Percentiles rank a stretch among this genome's conserved stretches.
Evolutionary conservation across 2,888 invertebrate genomes (phyloP).

Genomic region (Agrilus biguttatus): DNA sequence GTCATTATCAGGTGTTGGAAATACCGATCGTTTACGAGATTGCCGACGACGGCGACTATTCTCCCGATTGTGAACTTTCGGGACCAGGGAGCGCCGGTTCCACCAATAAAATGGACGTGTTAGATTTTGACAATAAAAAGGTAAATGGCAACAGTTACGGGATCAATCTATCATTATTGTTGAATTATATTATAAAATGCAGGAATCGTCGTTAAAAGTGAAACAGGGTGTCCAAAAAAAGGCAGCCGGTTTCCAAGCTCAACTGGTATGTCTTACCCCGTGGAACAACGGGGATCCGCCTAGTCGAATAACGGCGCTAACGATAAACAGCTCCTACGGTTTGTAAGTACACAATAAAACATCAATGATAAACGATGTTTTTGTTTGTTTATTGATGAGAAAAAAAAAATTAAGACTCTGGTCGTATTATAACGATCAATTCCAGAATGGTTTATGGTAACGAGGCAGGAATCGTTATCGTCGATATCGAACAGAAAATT

Average conservation of each 20-base stretch:
- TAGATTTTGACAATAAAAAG: conserved; percentile 36
- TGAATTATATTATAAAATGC: too few relatives aligned
- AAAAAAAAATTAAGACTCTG: too few relatives aligned
- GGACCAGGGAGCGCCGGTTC: conserved; percentile 28
- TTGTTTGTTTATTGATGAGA: not conserved
- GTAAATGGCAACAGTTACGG: conserved; percentile 18
- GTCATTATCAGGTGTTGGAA: conserved; percentile 54
- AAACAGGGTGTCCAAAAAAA: conserved; percentile 68
- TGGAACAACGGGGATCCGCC: conserved; percentile 67
- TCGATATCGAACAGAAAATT: conserved; percentile 84
- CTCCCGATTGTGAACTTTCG: conserved; percentile 64
- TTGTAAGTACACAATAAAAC: too few relatives aligned
- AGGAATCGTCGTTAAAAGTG: conserved; percentile 42
- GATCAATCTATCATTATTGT: too few relatives aligned
- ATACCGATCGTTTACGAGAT: conserved; percentile 76
- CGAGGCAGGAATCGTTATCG: conserved; percentile 87
- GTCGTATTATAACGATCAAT: not conserved
- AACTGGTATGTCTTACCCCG: conserved; percentile 83
- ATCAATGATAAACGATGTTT: conserved; percentile 2
- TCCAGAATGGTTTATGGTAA: conserved; percentile 91
- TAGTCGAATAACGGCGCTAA: conserved; percentile 75
- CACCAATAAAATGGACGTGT: conserved; percentile 24
- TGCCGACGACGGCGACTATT: conserved; percentile 63
- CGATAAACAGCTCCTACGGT: conserved; percentile 92
- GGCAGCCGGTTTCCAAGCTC: conserved; percentile 92